Percentiles rank a stretch among this genome's conserved stretches.
Conservation (phyloP, 2,113 vertebrate genomes). For the Dipodomys ordii region DNA sequence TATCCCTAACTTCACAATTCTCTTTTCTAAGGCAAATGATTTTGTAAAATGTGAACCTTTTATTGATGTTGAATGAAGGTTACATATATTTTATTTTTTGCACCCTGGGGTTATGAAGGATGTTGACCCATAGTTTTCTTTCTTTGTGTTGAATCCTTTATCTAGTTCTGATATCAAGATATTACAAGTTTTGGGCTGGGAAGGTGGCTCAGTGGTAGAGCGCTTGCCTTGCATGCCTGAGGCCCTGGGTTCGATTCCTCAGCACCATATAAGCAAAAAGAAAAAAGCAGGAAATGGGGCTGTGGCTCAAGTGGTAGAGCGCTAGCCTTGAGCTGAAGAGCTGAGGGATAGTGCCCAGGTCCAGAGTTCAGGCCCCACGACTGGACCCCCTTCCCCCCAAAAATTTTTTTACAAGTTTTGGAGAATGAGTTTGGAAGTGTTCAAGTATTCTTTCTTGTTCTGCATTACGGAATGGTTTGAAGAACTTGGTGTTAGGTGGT, state of each 20-base stretch:
- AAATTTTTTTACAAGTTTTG: neutral
- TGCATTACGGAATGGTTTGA: neutral
- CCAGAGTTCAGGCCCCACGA: no score
- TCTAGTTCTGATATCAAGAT: neutral
- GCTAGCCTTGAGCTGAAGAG: no score
- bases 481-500: no score
- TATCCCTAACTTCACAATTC: neutral
- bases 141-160: neutral
- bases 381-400: no score
- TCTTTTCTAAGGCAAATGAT: neutral
- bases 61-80: neutral
- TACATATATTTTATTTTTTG: neutral
- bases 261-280: no score
- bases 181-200: neutral
- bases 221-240: no score
- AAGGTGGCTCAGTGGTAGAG: no score
- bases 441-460: neutral
- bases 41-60: slow-evolving; percentile 4
- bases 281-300: no score
- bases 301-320: no score
- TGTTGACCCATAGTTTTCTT: neutral
- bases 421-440: neutral
- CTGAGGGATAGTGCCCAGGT: no score
- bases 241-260: no score
- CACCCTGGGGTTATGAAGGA: neutral